phyloP scores from a whole-genome alignment of 2,888 invertebrate genomes.

The Eumacrocentrus americanus region DNA sequence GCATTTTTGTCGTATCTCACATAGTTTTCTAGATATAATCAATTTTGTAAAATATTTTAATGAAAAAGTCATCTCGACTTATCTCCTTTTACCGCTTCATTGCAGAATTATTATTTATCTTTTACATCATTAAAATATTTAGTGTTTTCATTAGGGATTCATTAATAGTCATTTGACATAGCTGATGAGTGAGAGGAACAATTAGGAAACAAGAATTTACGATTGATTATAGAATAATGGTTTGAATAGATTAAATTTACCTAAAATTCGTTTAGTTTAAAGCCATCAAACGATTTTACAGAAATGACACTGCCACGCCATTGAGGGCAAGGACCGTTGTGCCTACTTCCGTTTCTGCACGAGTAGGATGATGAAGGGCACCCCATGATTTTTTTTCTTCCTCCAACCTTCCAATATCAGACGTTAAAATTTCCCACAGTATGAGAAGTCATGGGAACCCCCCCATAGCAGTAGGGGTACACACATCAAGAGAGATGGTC shows the following conservation, averaged over 20 bases:
- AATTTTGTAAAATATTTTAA: no score
- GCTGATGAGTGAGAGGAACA: background rate
- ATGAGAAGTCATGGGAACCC: conserved; percentile 51
- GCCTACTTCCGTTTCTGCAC: conserved; percentile 49
- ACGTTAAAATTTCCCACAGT: conserved; percentile 60
- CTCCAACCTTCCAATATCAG: conserved; percentile 54
- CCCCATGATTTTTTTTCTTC: conserved; percentile 45
- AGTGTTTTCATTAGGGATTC: no score
- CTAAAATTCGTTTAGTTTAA: background rate
- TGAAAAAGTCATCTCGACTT: no score
- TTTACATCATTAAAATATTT: no score
- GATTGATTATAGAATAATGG: background rate
- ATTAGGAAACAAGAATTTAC: background rate
- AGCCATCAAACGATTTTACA: no score
- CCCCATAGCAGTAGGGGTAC: no score
- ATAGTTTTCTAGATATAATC: no score
- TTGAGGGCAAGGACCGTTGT: conserved; percentile 55
- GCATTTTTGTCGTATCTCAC: no score
- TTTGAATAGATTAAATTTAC: background rate
- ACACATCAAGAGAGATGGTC: conserved; percentile 23
- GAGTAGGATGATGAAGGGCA: conserved; percentile 41
- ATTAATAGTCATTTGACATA: no score
- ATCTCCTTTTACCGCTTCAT: no score
- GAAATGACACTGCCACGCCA: conserved; percentile 41
- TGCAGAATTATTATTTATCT: no score